These are phyloP conservation scores for Eilema sororculum DNA, from an alignment of 2,888 invertebrate species.

Conservation along the genomic window DNA sequence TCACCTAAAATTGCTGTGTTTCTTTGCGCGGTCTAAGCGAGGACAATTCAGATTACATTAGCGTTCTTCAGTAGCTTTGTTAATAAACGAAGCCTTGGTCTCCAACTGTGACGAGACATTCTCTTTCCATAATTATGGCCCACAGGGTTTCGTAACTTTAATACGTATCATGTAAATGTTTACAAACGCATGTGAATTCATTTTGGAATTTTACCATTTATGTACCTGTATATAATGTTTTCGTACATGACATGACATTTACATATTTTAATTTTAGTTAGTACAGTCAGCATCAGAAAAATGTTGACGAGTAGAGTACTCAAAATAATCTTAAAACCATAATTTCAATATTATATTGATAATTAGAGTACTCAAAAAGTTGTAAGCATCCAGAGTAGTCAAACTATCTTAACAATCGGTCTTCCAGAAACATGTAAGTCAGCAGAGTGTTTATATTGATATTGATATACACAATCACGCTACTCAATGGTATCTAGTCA, in stretches of 20 bases:
- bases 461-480: too few species aligned
- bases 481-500: too few species aligned
- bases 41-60: conserved; percentile 70
- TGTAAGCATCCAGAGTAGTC: too few species aligned
- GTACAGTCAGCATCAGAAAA: too few species aligned
- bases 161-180: conserved; percentile 47
- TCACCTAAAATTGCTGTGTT: conserved; percentile 75
- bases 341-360: too few species aligned
- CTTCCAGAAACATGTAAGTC: too few species aligned
- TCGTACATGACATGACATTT: background rate
- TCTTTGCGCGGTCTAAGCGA: conserved; percentile 67
- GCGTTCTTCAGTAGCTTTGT: conserved; percentile 69
- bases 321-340: too few species aligned
- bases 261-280: background rate
- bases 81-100: conserved; percentile 78
- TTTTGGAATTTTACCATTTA: conserved; percentile 25
- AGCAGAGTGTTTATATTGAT: too few species aligned
- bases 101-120: conserved; percentile 73
- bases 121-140: conserved; percentile 70
- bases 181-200: conserved; percentile 21
- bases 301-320: too few species aligned
- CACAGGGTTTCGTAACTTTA: conserved; percentile 64
- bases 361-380: too few species aligned
- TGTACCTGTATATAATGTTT: background rate
- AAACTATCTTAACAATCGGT: too few species aligned